phyloP scores from a whole-genome alignment of 64 coral and sea anemone species.

The Dendronephthya gigantea region DNA sequence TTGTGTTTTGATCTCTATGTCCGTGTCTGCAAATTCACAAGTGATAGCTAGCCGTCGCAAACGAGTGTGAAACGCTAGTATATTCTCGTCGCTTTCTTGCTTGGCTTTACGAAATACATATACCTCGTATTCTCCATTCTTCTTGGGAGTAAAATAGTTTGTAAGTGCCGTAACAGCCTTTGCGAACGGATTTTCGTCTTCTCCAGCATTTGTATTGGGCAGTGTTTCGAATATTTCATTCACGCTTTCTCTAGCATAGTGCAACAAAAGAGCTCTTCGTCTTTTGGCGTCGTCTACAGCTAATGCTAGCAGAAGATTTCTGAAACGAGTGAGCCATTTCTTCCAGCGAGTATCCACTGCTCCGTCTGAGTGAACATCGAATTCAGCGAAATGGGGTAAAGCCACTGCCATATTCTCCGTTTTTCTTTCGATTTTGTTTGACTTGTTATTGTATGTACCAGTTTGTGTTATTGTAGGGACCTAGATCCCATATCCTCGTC shows the following conservation, averaged over 20 bases:
- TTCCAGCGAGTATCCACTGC: not conserved
- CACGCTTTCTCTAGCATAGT: too few species aligned
- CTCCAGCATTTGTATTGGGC: not conserved
- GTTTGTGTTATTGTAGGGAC: too few species aligned
- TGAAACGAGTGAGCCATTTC: not conserved
- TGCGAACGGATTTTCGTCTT: constrained; percentile 28
- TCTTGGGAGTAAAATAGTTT: constrained; percentile 37
- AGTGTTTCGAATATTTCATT: too few species aligned
- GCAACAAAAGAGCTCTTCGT: constrained; percentile 2
- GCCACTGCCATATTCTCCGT: too few species aligned
- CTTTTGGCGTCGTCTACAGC: constrained; percentile 6
- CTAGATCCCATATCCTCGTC: too few species aligned
- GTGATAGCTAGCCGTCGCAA: constrained; percentile 20
- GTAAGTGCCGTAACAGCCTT: constrained; percentile 33
- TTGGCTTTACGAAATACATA: constrained; percentile 13
- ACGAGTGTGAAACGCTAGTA: not conserved
- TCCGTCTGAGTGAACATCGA: not conserved
- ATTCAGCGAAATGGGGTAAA: too few species aligned
- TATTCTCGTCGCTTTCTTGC: not conserved
- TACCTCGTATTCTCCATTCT: constrained; percentile 30
- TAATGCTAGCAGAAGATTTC: not conserved
- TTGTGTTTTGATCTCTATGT: constrained; percentile 28
- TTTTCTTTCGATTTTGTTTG: too few species aligned
- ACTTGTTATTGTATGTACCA: too few species aligned
- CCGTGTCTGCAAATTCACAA: constrained; percentile 33